Evolutionary conservation across 53 echinoderm and acorn worm species (phyloP), one percentile per base, ranked within the genome.

Genomic region (Temnopleurus reevesii): DNA sequence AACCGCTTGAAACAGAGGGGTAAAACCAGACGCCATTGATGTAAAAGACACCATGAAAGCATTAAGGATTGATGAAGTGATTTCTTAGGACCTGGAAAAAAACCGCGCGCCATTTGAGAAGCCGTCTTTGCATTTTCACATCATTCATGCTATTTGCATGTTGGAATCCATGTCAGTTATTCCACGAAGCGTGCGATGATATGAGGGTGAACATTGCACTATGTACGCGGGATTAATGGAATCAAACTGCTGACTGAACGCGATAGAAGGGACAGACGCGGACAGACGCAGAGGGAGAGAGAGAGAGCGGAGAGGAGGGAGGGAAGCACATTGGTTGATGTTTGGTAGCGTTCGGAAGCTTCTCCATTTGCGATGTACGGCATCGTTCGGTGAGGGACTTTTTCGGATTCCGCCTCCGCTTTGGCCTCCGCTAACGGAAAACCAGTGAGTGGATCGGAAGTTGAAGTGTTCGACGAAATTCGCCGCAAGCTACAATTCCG

Each of bases 31-130:
- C 71, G 71, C 21, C 71, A 21, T 2, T 41, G 43, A 21, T n/a
- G 19, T 25, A 41, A 21, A 38, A 23, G 7, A 41, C 71, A 71
- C 8, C 41, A 36, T n/a, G 71, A 41, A 71, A 38, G 71, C 71
- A 71, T 71, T 71, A 38, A 4, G 41, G 71, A 71, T 71, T 71
- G 71, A 71, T 10, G 43, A 71, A 71, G 71, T 43, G 71, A 71
- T 71, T 71, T 71, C n/a, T 71, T 3, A n/a, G n/a, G n/a, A n/a
- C n/a, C n/a, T n/a, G n/a, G n/a, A n/a, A n/a, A n/a, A n/a, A n/a
- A 71, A 18, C 19, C 71, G 43, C 21, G 13, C 71, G 71, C 41
- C 41, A 71, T 41, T 71, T 4, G 18, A 71, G 8, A 30, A 36
- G 41, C 12, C 33, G 58, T 17, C 12, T 63, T 63, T 63, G 71